Conservation (phyloP, 2,888 invertebrate genomes). For the Pristionchus maxplancki region DNA sequence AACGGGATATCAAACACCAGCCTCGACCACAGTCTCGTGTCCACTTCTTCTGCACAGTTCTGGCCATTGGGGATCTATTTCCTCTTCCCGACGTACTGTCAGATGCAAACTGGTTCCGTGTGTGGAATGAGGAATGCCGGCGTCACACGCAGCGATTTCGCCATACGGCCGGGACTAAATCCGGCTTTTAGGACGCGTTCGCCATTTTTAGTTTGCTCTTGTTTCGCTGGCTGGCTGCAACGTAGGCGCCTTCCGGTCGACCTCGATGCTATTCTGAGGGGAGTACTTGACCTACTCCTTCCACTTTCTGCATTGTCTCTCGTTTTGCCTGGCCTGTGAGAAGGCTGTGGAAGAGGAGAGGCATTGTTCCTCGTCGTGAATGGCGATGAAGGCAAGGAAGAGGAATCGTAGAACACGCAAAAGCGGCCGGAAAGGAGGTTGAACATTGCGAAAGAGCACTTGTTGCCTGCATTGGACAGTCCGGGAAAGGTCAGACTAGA, state of each 20-base stretch:
- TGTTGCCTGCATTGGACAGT: background rate
- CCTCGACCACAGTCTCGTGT: too few species aligned
- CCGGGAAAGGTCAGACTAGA: background rate
- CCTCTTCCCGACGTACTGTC: background rate
- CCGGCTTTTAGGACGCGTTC: background rate
- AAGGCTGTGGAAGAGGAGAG: background rate
- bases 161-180: background rate
- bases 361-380: background rate
- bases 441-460: background rate
- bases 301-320: background rate
- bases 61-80: too few species aligned
- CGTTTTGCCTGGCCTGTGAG: background rate
- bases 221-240: background rate
- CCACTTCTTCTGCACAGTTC: too few species aligned
- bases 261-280: background rate
- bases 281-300: slow-evolving; percentile 18
- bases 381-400: background rate
- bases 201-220: slow-evolving; percentile 29
- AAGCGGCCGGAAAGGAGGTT: background rate
- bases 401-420: slow-evolving; percentile 3
- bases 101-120: background rate
- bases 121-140: background rate
- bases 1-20: too few species aligned
- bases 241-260: slow-evolving; percentile 2
- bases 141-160: background rate